Conservation (phyloP, 2,888 invertebrate species). For the Clostera curtula region DNA sequence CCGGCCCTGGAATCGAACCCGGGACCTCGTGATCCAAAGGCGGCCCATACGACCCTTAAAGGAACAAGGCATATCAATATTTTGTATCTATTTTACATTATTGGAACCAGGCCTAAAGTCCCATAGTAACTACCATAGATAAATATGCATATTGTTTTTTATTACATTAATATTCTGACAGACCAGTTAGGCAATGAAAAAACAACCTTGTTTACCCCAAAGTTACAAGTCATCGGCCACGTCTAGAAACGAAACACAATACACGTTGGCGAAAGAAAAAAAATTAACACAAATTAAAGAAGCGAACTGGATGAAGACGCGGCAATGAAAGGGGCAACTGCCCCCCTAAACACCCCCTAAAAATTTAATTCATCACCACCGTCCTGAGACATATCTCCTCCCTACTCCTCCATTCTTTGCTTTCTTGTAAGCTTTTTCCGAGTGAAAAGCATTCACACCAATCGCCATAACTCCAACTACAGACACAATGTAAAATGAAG, state of each 20-base stretch:
- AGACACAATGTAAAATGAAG: conserved; percentile 22
- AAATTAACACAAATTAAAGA: conserved; percentile 67
- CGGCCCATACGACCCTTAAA: too few species aligned
- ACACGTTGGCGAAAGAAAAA: conserved; percentile 36
- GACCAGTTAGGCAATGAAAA: neutral
- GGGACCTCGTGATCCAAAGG: too few species aligned
- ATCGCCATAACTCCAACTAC: conserved; percentile 21
- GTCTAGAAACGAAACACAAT: conserved; percentile 18
- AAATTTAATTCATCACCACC: conserved; percentile 74
- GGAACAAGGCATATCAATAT: too few species aligned
- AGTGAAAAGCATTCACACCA: conserved; percentile 44
- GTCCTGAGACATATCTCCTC: conserved; percentile 68
- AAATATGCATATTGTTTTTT: too few species aligned
- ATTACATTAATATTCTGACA: too few species aligned
- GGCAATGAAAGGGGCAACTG: conserved; percentile 57
- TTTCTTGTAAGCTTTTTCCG: conserved; percentile 72
- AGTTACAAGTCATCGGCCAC: conserved; percentile 2
- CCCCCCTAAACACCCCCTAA: conserved; percentile 64
- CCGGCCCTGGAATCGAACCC: too few species aligned
- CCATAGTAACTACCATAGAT: too few species aligned
- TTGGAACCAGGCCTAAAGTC: too few species aligned
- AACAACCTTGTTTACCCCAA: neutral
- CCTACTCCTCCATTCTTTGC: conserved; percentile 68
- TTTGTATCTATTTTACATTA: too few species aligned
- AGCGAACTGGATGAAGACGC: conserved; percentile 63